Evolutionary conservation across 2,888 invertebrate species (phyloP).

Genomic region (Stenodera caucasica): DNA sequence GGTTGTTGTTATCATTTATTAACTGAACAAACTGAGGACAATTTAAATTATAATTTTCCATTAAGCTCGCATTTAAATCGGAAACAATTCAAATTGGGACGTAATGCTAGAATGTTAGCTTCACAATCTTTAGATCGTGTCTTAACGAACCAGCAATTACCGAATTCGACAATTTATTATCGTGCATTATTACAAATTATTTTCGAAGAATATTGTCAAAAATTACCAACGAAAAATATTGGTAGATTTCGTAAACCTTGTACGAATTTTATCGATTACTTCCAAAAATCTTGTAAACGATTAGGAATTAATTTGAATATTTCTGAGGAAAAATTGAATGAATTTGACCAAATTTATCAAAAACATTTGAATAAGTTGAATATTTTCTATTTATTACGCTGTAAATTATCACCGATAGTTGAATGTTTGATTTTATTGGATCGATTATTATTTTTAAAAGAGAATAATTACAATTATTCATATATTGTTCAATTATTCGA

Average conservation of each 20-base stretch:
- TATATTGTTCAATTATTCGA: slow-evolving; percentile 80
- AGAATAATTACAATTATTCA: slow-evolving; percentile 62
- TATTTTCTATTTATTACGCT: slow-evolving; percentile 75
- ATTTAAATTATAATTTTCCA: slow-evolving; percentile 62
- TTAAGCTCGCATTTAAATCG: slow-evolving; percentile 64
- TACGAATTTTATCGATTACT: slow-evolving; percentile 69
- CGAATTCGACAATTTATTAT: slow-evolving; percentile 70
- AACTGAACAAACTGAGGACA: slow-evolving; percentile 59
- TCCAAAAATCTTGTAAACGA: slow-evolving; percentile 66
- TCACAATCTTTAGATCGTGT: slow-evolving; percentile 81
- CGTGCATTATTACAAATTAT: slow-evolving; percentile 75
- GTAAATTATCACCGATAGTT: slow-evolving; percentile 76
- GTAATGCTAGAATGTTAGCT: slow-evolving; percentile 83
- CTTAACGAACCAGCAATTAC: slow-evolving; percentile 59
- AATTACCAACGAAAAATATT: slow-evolving; percentile 59
- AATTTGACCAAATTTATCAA: slow-evolving; percentile 52
- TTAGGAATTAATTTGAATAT: slow-evolving; percentile 60
- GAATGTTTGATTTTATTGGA: slow-evolving; percentile 84
- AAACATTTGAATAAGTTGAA: slow-evolving; percentile 63
- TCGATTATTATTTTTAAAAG: slow-evolving; percentile 74
- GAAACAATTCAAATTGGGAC: slow-evolving; percentile 61
- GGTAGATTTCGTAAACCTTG: slow-evolving; percentile 59
- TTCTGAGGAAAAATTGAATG: slow-evolving; percentile 54
- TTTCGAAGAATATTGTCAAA: slow-evolving; percentile 54
- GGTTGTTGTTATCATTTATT: slow-evolving; percentile 91